Conservation (phyloP, 2,888 invertebrate genomes). For the Erebia epiphron region DNA sequence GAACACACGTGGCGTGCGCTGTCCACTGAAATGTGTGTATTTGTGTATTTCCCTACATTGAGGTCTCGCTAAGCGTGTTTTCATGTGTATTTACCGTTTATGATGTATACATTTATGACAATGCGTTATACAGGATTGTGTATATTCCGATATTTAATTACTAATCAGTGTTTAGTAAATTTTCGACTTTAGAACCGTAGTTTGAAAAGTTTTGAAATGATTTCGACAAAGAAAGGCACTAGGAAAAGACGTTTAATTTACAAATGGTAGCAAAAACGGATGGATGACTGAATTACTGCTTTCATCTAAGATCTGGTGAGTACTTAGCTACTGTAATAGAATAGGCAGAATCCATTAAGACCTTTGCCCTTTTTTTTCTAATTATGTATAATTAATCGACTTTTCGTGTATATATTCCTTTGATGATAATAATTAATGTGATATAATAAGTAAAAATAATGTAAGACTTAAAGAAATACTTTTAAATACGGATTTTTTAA, state of each 20-base stretch:
- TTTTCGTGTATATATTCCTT: not conserved
- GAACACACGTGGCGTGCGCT: slow-evolving; percentile 46
- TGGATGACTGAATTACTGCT: slow-evolving; percentile 39
- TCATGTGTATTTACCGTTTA: slow-evolving; percentile 31
- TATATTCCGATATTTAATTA: not conserved
- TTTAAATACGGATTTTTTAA: too few species aligned
- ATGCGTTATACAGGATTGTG: slow-evolving; percentile 21
- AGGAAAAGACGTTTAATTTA: slow-evolving; percentile 29
- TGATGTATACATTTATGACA: slow-evolving; percentile 36
- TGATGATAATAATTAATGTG: too few species aligned
- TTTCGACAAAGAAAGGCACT: slow-evolving; percentile 1
- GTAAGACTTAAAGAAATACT: too few species aligned
- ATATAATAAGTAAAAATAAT: too few species aligned
- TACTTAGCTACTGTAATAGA: slow-evolving; percentile 2
- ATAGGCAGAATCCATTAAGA: not conserved
- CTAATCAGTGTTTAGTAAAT: slow-evolving; percentile 13
- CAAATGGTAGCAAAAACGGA: slow-evolving; percentile 33
- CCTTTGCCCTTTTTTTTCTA: not conserved
- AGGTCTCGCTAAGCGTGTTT: slow-evolving; percentile 36
- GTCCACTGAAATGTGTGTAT: slow-evolving; percentile 33
- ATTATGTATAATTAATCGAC: not conserved
- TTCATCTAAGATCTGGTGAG: slow-evolving; percentile 38
- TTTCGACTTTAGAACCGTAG: slow-evolving; percentile 18
- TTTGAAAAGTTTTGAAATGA: slow-evolving; percentile 20
- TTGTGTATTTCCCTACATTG: slow-evolving; percentile 40